A percentile compares a stretch with the other conserved stretches of the same genome.
phyloP scores from a whole-genome alignment of 2,113 vertebrate species.

The Terrapene triunguis region DNA sequence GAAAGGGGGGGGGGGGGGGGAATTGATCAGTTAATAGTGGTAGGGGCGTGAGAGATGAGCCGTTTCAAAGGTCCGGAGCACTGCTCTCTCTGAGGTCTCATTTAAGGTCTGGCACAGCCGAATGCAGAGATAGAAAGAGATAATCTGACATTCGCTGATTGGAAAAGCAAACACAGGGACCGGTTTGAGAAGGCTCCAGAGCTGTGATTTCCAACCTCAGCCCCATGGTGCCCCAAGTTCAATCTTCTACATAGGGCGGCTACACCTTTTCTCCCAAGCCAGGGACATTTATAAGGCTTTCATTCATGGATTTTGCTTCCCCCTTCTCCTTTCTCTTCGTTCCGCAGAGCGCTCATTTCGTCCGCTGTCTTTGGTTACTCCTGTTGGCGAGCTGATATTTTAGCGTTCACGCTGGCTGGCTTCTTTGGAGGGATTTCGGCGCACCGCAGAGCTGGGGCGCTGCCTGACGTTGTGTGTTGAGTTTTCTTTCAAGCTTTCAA shows the following conservation, averaged over 20 bases:
- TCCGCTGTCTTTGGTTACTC: slow-evolving; percentile 34
- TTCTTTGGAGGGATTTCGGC: slow-evolving; percentile 45
- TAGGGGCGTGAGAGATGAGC: not conserved
- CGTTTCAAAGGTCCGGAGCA: slow-evolving; percentile 18
- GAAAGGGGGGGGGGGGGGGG: not conserved
- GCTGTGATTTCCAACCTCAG: slow-evolving; percentile 69
- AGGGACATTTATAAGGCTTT: slow-evolving; percentile 76
- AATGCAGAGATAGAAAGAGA: slow-evolving; percentile 6
- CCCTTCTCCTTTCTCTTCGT: not conserved
- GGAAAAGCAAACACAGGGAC: slow-evolving; percentile 68
- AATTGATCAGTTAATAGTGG: slow-evolving; percentile 42
- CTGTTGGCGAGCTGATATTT: slow-evolving; percentile 63
- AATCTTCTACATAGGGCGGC: slow-evolving; percentile 71
- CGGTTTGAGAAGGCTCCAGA: slow-evolving; percentile 51
- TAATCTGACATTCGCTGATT: slow-evolving; percentile 66
- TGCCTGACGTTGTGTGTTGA: slow-evolving; percentile 34
- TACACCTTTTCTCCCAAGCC: slow-evolving; percentile 65
- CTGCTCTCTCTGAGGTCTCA: slow-evolving; percentile 42
- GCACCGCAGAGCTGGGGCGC: slow-evolving; percentile 1
- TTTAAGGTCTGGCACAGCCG: slow-evolving; percentile 48
- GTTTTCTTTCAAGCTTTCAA: slow-evolving; percentile 3
- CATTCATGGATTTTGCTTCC: slow-evolving; percentile 26
- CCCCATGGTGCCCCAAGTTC: slow-evolving; percentile 56
- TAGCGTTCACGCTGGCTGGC: slow-evolving; percentile 57
- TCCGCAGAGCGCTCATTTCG: not conserved